Conservation (phyloP, 1,140 invertebrate species). For the Mylabris phalerata region DNA sequence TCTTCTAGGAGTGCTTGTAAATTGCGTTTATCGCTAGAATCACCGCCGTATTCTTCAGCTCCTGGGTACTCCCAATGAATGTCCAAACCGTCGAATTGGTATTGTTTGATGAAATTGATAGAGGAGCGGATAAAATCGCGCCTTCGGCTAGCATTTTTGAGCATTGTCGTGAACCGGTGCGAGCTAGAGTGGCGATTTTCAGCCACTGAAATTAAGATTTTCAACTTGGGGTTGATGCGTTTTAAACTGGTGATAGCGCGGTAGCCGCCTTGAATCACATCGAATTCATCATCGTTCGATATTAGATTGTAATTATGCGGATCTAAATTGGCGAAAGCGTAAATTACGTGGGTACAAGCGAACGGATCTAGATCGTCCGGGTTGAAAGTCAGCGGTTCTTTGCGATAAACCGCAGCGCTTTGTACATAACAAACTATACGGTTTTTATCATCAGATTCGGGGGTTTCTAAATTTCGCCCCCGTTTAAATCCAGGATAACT, state of each 20-base stretch:
- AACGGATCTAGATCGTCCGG: slow-evolving; percentile 59
- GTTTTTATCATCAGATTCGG: slow-evolving; percentile 16
- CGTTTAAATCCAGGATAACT: slow-evolving; percentile 10
- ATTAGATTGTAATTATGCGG: slow-evolving; percentile 53
- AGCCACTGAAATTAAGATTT: slow-evolving; percentile 50
- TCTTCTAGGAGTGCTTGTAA: slow-evolving; percentile 43
- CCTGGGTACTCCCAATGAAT: slow-evolving; percentile 58
- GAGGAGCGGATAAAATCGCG: slow-evolving; percentile 54
- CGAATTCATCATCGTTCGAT: slow-evolving; percentile 52
- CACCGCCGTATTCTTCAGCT: slow-evolving; percentile 44
- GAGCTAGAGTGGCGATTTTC: slow-evolving; percentile 44
- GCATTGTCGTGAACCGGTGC: slow-evolving; percentile 46
- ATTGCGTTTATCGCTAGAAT: slow-evolving; percentile 42
- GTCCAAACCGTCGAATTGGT: slow-evolving; percentile 56
- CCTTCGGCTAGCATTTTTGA: slow-evolving; percentile 42
- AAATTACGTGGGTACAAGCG: slow-evolving; percentile 75
- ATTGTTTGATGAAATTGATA: slow-evolving; percentile 48
- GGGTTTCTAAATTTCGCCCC: slow-evolving; percentile 17
- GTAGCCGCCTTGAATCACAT: slow-evolving; percentile 52
- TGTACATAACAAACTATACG: slow-evolving; percentile 63
- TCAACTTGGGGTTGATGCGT: slow-evolving; percentile 44
- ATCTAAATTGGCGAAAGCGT: slow-evolving; percentile 68
- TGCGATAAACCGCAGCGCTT: slow-evolving; percentile 57
- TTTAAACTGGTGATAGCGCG: slow-evolving; percentile 48
- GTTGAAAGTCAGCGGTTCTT: slow-evolving; percentile 59